Percentiles rank a stretch among this genome's conserved stretches.
phyloP scores from a whole-genome alignment of 2,888 invertebrate species.

The Drosophila prostipennis region DNA sequence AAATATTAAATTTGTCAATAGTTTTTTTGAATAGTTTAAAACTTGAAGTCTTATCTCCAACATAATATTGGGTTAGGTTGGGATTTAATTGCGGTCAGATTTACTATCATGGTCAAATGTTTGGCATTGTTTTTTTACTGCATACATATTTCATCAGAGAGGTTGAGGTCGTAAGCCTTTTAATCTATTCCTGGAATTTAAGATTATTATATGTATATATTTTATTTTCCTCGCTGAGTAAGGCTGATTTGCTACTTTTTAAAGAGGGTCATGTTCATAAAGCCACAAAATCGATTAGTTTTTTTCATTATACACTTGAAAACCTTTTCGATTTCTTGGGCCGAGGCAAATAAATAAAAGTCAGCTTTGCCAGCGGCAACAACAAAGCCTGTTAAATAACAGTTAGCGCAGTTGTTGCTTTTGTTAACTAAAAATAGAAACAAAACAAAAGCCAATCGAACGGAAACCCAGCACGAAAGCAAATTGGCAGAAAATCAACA shows the following conservation, averaged over 20 bases:
- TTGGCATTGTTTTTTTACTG: constrained; percentile 6
- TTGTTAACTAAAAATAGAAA: constrained; percentile 48
- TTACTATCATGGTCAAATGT: constrained; percentile 8
- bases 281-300: neutral
- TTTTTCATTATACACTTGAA: neutral
- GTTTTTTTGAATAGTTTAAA: neutral
- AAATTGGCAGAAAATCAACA: constrained; percentile 32
- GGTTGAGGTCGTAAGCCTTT: constrained; percentile 5
- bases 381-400: constrained; percentile 34
- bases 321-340: neutral
- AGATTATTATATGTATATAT: neutral
- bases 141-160: neutral
- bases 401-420: constrained; percentile 41
- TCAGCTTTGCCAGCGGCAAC: constrained; percentile 3
- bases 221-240: neutral
- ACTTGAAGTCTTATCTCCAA: neutral
- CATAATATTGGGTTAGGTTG: constrained; percentile 19
- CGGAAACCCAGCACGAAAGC: constrained; percentile 33
- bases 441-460: constrained; percentile 39
- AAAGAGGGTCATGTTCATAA: neutral
- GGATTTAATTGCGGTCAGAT: constrained; percentile 7
- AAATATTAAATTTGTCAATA: neutral
- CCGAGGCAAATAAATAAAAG: constrained; percentile 15
- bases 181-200: constrained; percentile 1
- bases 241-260: neutral